phyloP scores from a whole-genome alignment of 2,113 vertebrate genomes.

The pig (Sus scrofa) region DNA sequence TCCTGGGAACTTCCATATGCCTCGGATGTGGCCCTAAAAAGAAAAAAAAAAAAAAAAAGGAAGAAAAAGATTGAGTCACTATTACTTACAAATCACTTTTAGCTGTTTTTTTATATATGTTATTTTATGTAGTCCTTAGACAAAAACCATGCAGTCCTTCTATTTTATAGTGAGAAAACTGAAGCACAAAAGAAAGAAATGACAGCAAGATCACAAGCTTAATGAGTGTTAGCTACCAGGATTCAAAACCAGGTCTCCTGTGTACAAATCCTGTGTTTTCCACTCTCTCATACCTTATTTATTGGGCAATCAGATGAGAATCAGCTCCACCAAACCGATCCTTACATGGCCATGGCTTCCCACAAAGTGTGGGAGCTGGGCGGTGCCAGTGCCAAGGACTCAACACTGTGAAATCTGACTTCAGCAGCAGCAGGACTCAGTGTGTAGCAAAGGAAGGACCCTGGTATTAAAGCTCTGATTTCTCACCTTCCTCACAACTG shows the following conservation, averaged over 20 bases:
- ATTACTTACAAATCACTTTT: background rate
- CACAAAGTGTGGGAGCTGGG: background rate
- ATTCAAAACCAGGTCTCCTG: slow-evolving; percentile 23
- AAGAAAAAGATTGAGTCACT: background rate
- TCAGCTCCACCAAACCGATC: background rate
- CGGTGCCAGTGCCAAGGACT: background rate
- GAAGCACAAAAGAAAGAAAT: slow-evolving; percentile 17
- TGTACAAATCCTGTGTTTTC: background rate
- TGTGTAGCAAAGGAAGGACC: background rate
- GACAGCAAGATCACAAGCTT: background rate
- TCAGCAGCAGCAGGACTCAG: background rate
- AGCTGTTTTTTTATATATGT: background rate
- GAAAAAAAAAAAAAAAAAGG: background rate
- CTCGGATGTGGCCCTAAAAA: background rate
- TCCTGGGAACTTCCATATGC: no score
- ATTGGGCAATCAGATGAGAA: background rate
- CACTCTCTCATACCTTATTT: background rate
- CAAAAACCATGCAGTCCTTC: slow-evolving; percentile 21
- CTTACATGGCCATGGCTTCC: background rate
- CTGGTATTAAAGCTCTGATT: background rate
- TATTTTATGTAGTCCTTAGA: slow-evolving; percentile 10
- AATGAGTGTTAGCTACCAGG: background rate
- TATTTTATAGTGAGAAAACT: slow-evolving; percentile 32
- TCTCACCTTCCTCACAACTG: background rate
- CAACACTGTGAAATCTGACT: background rate